These are phyloP conservation scores for Struthio camelus DNA, from an alignment of 2,113 vertebrate genomes.

Conservation along the genomic window DNA sequence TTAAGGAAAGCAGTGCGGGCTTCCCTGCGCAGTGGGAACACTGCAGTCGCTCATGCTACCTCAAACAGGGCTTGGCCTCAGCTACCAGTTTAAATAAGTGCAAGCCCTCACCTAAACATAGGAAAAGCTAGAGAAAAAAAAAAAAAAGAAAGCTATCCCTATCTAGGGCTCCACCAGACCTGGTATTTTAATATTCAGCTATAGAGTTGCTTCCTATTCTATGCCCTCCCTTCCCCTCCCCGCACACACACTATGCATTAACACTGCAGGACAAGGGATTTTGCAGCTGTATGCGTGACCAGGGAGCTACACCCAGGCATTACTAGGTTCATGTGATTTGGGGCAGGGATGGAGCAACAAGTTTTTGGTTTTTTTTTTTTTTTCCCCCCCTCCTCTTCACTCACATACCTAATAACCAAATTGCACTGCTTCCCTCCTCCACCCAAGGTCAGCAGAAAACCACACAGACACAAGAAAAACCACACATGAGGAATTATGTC, in stretches of 20 bases:
- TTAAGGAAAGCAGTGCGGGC: background rate
- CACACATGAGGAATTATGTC: background rate
- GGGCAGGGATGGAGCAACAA: background rate
- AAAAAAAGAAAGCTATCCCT: background rate
- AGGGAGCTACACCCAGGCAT: background rate
- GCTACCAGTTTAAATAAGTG: background rate
- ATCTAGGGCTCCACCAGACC: background rate
- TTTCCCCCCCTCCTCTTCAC: too few relatives aligned
- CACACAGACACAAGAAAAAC: background rate
- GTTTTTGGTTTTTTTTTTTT: too few relatives aligned
- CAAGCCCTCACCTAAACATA: background rate
- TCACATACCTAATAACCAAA: background rate
- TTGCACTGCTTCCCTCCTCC: background rate
- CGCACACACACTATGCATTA: background rate
- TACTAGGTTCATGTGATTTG: background rate
- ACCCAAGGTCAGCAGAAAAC: background rate
- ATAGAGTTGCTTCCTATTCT: background rate
- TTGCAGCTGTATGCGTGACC: background rate
- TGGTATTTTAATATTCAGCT: background rate
- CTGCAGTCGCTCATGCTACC: rapidly evolving
- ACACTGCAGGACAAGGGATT: background rate
- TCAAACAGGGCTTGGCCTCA: background rate
- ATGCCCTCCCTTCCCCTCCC: background rate
- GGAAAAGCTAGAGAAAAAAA: background rate
- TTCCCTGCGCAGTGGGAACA: rapidly evolving